Base-by-base conservation (phyloP, 2,888 invertebrate genomes). In the Steinernema hermaphroditum region DNA sequence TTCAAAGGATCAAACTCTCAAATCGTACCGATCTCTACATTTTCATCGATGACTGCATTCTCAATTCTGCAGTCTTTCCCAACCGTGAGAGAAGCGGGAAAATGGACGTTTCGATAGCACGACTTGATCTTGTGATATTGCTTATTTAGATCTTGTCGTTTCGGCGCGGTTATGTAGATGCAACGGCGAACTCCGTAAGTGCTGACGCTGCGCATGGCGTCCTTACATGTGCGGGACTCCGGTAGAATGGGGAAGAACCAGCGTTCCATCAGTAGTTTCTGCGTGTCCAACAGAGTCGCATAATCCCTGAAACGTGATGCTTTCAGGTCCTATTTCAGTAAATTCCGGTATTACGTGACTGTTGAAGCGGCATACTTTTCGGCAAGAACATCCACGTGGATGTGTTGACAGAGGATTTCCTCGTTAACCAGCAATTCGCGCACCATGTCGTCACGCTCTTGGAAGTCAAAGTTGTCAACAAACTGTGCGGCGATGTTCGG, bases 381-480 rank as follows among this genome's bases (percentile, higher is more conserved):
- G 4, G 72, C 37, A 37, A 84, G 54, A 22, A 84, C 77, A 27
- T 83, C 84, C 12, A 84, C 77, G 70, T 82, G 79, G 50, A 84
- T 77, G 57, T 76, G 77, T 68, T 83, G 81, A 8, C 77, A 75
- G 12, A 83, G 76, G 50, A 84, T 75, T 71, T 84, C 84, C 68
- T 83, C 84, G 69, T 84, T 82, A 1, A 79, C 79, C 1, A 84
- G 75, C 43, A 84, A 75, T 69, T 84, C 83, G 34, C 77, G 75
- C 14, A 85, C 78, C 12, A 83, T 81, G 54, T 83, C 79, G 70
- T 84, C 81, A 6, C 81, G 73, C 24, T 74, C 72, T 16, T 77
- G 77, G 73, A 83, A 82, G 73, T 85, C 85, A 62, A 82, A 85
- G 71, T 85, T 84, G 69, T 82, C 84, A 44, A 77, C 76, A 76